Evolutionary conservation across 2,888 invertebrate genomes (phyloP), one percentile per base, ranked within the genome.

Genomic region (Serrognathus titanus): DNA sequence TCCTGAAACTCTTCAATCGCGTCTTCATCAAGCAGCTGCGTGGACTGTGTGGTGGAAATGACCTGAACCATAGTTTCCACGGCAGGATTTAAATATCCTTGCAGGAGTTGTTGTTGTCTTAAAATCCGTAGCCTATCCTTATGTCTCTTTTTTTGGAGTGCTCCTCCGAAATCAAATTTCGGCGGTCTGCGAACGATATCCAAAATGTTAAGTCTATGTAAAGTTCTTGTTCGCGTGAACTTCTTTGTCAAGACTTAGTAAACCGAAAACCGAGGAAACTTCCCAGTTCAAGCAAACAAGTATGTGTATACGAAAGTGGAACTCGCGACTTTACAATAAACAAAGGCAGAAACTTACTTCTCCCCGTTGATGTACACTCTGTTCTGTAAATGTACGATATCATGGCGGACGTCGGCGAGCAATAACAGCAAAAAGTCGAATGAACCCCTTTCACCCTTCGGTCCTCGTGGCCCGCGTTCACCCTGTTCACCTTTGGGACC

Each of bases 401-500:
- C 86, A 61, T 85, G 84, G 53, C 84, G 76, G 36, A 86, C 73
- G 66, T 87, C 86, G 2, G 86, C 86, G 60, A 87, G 73, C 66
- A 87, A 76, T 0, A 87, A 78, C 47, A 87, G 76, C 72, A 87
- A 79, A 58, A 86, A 81, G 70, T 87, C 86, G 52, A 86, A 76
- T 2, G 85, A 84, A 2, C 84, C 86, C 53, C 81, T 80, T 2
- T 85, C 83, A 0, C 86, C 86, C 53, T 82, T 80, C 0, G 82
- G 78, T 1, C 86, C 86, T 36, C 82, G 75, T 0, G 80, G 79
- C 0, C 86, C 87, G 50, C 80, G 75, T 0, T 81, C 77, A 0
- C 86, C 87, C 45, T 69, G 70, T 53, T 83, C 82, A 1, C 87
- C 87, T 72, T 85, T 85, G 0, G 81, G 81, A 6, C 87, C 87